Evolutionary conservation across 2,797 vertebrate genomes (phyloP).

Genomic region (Pelochelys cantorii): DNA sequence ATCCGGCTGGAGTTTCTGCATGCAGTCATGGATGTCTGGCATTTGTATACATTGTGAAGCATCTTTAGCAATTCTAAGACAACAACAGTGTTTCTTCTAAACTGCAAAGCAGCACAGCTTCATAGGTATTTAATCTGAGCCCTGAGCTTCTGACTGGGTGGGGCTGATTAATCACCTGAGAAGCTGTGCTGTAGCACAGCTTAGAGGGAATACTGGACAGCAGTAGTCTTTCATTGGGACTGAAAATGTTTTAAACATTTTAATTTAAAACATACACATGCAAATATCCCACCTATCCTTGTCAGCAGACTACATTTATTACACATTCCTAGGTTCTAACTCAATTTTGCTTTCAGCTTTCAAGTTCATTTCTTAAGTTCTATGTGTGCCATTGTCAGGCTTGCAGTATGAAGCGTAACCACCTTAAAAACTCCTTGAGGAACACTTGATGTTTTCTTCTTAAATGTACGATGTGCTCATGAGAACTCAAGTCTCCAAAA

Average conservation of each 20-base stretch:
- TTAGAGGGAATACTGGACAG: background rate
- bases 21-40: slow-evolving; percentile 25
- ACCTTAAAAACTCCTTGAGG: slow-evolving; percentile 20
- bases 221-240: background rate
- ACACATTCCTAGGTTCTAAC: slow-evolving; percentile 42
- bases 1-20: slow-evolving; percentile 33
- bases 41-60: background rate
- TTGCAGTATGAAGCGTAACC: slow-evolving; percentile 56
- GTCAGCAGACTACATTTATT: slow-evolving; percentile 40
- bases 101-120: no score
- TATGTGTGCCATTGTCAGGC: slow-evolving; percentile 42
- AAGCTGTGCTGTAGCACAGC: no score
- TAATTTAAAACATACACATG: slow-evolving; percentile 41
- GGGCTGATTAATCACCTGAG: no score
- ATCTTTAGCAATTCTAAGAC: background rate
- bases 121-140: no score
- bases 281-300: slow-evolving; percentile 35
- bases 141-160: no score
- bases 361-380: slow-evolving; percentile 61
- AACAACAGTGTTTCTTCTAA: no score
- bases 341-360: slow-evolving; percentile 48
- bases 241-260: background rate
- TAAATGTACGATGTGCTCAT: background rate
- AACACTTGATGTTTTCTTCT: slow-evolving; percentile 13
- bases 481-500: slow-evolving; percentile 40